Conservation (phyloP, 2,888 invertebrate species). For the Eurois occulta region DNA sequence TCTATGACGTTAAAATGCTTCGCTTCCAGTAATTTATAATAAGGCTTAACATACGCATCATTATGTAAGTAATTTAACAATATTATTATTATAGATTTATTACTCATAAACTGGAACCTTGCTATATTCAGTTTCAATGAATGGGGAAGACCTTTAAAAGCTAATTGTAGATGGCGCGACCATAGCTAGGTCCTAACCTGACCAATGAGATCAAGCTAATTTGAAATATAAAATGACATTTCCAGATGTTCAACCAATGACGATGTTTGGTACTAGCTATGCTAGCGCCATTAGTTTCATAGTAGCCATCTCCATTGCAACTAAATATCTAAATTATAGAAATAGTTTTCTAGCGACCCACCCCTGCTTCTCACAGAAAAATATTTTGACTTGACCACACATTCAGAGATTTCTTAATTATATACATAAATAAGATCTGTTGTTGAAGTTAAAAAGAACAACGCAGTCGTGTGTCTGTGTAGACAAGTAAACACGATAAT, state of each 20-base stretch:
- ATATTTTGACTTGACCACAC: too few relatives aligned
- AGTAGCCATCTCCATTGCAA: not conserved
- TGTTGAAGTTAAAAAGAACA: not conserved
- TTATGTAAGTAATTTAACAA: slow-evolving; percentile 49
- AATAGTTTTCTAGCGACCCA: not conserved
- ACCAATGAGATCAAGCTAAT: not conserved
- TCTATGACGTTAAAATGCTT: slow-evolving; percentile 8
- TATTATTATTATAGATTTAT: slow-evolving; percentile 44
- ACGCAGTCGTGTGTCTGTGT: not conserved
- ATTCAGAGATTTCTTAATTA: too few relatives aligned
- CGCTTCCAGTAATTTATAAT: slow-evolving; percentile 26
- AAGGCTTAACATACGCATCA: slow-evolving; percentile 57
- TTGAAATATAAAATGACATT: not conserved
- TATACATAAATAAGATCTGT: not conserved
- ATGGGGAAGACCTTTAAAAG: not conserved
- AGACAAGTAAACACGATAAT: not conserved
- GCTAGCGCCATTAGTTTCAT: not conserved
- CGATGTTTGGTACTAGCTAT: not conserved
- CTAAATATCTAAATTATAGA: not conserved
- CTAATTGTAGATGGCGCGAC: not conserved
- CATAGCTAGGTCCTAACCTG: not conserved
- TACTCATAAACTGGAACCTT: slow-evolving; percentile 49
- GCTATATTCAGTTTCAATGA: slow-evolving; percentile 12
- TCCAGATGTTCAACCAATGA: not conserved
- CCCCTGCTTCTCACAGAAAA: not conserved